Evolutionary conservation across 1,140 invertebrate species (phyloP), one percentile per base, ranked within the genome.

Genomic region (Dolichoris vasculosae): DNA sequence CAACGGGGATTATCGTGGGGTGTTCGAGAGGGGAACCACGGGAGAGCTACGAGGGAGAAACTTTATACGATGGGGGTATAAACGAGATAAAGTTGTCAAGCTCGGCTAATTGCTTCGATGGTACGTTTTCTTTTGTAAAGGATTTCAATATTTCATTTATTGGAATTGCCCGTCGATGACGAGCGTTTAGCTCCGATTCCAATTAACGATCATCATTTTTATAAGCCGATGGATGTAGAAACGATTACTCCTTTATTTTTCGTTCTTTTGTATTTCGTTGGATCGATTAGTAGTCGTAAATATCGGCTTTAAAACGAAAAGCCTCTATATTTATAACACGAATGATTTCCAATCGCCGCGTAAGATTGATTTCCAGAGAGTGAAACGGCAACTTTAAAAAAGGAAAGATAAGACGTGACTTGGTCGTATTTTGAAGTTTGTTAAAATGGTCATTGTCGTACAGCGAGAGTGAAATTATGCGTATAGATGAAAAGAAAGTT

Each of bases 401-500:
- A 59, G 55, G 55, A 59, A 26, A 26, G 23, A 59, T 23, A 26
- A 59, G 23, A 59, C 55, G 55, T 26, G 20, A 26, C 23, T 26
- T 26, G 55, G 13, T 3, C 2, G 0, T 59, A 59, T 26, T 26
- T 26, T 59, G 4, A 26, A 26, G 2, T 59, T 13, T 23, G 55
- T 23, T 26, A 59, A 59, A 59, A 59, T 26, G 55, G 23, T 26
- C 55, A 59, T 59, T 59, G 55, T 59, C 55, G 26, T 59, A 4
- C 26, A 26, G 32, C 32, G 48, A 35, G 35, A 55, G 76, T 40
- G 51, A 55, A 30, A n/a, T 26, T 30, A 46, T 3, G 20, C n/a
- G 43, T 26, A 26, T 76, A 15, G 26, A 78, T 26, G 26, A 64
- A 80, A 64, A 80, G 59, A 80, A 80, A 80, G 59, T 80, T 26